These are phyloP conservation scores for Panulirus ornatus DNA, from an alignment of 1,140 invertebrate genomes.

Conservation along the genomic window DNA sequence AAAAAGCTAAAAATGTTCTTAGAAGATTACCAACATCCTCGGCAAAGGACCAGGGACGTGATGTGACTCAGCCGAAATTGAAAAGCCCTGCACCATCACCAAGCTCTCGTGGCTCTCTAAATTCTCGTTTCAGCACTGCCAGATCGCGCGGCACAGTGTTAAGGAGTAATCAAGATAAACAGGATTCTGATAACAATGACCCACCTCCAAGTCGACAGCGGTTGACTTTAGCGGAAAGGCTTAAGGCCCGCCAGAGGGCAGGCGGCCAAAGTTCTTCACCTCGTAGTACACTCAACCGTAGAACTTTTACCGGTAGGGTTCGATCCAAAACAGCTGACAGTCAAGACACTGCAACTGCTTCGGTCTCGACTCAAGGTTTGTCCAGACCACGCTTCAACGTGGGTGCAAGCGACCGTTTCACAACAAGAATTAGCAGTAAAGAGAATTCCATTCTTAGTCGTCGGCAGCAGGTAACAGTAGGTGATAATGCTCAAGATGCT, in stretches of 20 bases:
- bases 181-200: not conserved
- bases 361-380: not conserved
- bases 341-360: not conserved
- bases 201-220: not conserved
- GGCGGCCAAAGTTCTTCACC: too few species aligned
- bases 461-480: not conserved
- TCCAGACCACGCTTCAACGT: too few species aligned
- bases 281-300: not conserved
- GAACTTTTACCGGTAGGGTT: not conserved
- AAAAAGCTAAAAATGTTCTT: not conserved
- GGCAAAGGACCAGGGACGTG: not conserved
- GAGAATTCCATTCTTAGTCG: too few species aligned
- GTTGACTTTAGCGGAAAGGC: slow-evolving; percentile 21
- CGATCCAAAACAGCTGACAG: not conserved
- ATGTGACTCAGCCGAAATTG: not conserved
- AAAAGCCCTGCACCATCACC: not conserved
- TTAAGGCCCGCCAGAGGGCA: not conserved
- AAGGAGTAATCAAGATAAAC: not conserved
- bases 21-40: not conserved
- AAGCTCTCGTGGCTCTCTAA: not conserved
- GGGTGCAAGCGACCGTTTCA: too few species aligned
- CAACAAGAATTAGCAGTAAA: too few species aligned
- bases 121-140: not conserved
- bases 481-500: too few species aligned
- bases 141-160: not conserved